phyloP scores from a whole-genome alignment of 2,797 vertebrate genomes.

The Siniperca obscura region DNA sequence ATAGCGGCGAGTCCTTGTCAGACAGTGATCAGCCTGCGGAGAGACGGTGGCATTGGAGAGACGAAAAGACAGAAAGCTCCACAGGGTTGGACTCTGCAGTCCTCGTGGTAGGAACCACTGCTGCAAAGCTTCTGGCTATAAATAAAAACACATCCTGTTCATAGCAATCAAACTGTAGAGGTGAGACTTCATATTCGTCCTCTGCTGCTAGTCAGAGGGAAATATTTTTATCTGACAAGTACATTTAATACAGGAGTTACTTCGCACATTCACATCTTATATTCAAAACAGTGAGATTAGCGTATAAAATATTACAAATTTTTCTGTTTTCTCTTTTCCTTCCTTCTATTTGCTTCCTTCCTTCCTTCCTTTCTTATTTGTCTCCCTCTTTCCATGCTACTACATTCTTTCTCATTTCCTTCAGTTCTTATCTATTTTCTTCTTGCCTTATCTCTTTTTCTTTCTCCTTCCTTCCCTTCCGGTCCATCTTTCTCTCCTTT shows the following conservation, averaged over 20 bases:
- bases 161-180: fast-evolving
- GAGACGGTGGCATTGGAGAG: background rate
- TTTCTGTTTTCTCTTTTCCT: background rate
- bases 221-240: no score
- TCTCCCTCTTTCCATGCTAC: no score
- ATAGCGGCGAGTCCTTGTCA: slow-evolving; percentile 54
- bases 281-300: no score
- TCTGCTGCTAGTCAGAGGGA: background rate
- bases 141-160: background rate
- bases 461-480: background rate
- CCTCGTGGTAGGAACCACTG: background rate
- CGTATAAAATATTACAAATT: no score
- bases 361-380: background rate
- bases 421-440: background rate
- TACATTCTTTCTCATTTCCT: background rate
- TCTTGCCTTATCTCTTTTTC: background rate
- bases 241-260: background rate
- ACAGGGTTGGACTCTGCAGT: background rate
- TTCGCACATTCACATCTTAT: background rate
- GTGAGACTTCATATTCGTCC: background rate
- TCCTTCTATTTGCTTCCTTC: background rate
- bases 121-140: background rate
- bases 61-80: background rate
- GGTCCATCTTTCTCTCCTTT: background rate
- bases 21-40: background rate